Conservation (phyloP, 1,140 invertebrate species). For the Hetaerina americana region DNA sequence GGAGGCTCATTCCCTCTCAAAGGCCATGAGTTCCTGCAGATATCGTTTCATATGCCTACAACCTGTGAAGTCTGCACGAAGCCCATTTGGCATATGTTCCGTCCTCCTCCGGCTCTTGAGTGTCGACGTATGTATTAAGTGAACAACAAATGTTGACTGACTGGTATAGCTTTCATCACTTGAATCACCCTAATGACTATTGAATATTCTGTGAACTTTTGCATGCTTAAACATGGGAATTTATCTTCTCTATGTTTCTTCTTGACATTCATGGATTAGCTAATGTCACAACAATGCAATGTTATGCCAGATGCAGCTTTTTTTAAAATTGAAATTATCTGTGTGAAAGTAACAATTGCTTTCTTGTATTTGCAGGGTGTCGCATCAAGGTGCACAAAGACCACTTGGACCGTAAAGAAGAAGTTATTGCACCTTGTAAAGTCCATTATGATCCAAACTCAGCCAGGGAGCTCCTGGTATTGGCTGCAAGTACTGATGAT, state of each 20-base stretch:
- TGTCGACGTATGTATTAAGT: slow-evolving; percentile 82
- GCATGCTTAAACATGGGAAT: too few relatives aligned
- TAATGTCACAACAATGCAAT: too few relatives aligned
- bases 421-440: slow-evolving; percentile 77
- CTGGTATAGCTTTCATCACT: too few relatives aligned
- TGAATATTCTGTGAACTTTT: too few relatives aligned
- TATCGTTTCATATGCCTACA: slow-evolving; percentile 96
- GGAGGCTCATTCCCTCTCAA: slow-evolving; percentile 69
- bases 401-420: slow-evolving; percentile 72
- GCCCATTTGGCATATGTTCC: slow-evolving; percentile 92
- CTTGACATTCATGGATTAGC: too few relatives aligned
- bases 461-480: slow-evolving; percentile 79
- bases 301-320: too few relatives aligned
- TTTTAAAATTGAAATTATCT: too few relatives aligned
- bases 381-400: slow-evolving; percentile 93
- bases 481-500: slow-evolving; percentile 71
- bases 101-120: slow-evolving; percentile 90
- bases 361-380: slow-evolving; percentile 54
- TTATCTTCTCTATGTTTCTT: too few relatives aligned
- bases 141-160: too few relatives aligned
- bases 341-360: slow-evolving; percentile 1
- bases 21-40: slow-evolving; percentile 91
- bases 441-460: slow-evolving; percentile 86
- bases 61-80: slow-evolving; percentile 95
- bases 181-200: too few relatives aligned